Conservation (phyloP, 2,797 vertebrate species). For the Acipenser ruthenus region DNA sequence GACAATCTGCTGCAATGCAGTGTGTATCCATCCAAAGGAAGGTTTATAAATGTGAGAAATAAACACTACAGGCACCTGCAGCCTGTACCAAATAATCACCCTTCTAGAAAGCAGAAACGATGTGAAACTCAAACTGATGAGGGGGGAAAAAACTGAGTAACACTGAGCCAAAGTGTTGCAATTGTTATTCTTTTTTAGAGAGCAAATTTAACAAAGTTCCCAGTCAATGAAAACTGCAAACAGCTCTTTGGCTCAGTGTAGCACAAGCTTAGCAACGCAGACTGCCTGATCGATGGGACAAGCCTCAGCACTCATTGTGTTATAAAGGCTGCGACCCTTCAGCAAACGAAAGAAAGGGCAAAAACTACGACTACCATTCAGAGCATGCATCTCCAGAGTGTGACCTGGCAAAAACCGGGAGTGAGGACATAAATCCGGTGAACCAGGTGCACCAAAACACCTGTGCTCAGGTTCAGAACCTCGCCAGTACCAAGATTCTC, state of each 20-base stretch:
- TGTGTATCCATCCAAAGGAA: slow-evolving; percentile 16
- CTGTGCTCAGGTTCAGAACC: no score
- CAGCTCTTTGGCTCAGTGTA: slow-evolving; percentile 44
- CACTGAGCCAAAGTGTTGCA: slow-evolving; percentile 29
- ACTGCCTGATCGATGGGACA: no score
- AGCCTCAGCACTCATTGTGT: no score
- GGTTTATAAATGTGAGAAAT: slow-evolving; percentile 21
- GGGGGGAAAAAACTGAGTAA: slow-evolving; percentile 18
- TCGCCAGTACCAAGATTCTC: no score
- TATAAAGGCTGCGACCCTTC: no score
- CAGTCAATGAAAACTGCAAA: slow-evolving; percentile 16
- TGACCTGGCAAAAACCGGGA: no score
- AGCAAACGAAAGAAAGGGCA: no score
- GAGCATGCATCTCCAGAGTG: no score
- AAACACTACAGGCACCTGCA: slow-evolving; percentile 18
- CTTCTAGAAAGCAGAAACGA: slow-evolving; percentile 31
- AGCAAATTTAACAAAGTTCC: slow-evolving; percentile 19
- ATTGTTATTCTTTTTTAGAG: slow-evolving; percentile 20
- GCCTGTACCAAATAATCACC: slow-evolving; percentile 33
- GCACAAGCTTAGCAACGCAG: no score
- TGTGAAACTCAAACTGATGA: slow-evolving; percentile 21
- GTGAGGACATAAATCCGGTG: no score
- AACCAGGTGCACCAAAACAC: no score
- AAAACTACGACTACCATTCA: no score
- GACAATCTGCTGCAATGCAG: slow-evolving; percentile 22